These are phyloP conservation scores for Germaria angustata DNA, from an alignment of 2,888 invertebrate species.

Conservation along the genomic window DNA sequence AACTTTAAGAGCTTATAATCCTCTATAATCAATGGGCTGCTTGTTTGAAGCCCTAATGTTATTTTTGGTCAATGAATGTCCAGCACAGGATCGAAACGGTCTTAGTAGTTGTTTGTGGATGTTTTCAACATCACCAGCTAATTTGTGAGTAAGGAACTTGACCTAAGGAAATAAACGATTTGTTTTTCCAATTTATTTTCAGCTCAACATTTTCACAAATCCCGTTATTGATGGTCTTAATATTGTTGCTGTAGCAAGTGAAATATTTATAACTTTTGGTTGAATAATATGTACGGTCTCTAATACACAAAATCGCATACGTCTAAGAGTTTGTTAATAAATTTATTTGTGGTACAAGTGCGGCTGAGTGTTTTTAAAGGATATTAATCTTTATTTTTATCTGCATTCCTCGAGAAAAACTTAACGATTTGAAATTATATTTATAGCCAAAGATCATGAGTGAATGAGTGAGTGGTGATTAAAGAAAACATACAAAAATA, in stretches of 20 bases:
- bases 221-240: constrained; percentile 74
- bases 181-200: constrained; percentile 68
- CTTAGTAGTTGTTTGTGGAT: constrained; percentile 16
- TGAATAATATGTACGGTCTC: background rate
- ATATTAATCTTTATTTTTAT: background rate
- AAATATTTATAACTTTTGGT: constrained; percentile 3
- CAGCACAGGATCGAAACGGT: background rate
- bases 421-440: background rate
- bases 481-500: background rate
- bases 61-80: constrained; percentile 31
- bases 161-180: constrained; percentile 70
- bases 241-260: constrained; percentile 8
- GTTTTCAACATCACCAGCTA: constrained; percentile 22
- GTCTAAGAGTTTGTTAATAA: constrained; percentile 23
- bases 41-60: constrained; percentile 31
- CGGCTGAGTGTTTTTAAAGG: background rate
- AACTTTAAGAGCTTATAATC: constrained; percentile 43
- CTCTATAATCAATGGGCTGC: constrained; percentile 41
- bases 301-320: constrained; percentile 1
- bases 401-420: background rate
- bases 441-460: background rate
- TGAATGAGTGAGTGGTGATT: background rate
- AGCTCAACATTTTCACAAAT: constrained; percentile 71
- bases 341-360: background rate
- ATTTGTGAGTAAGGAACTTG: constrained; percentile 1